Conservation (phyloP, 2,797 vertebrate species). For the Adelosebastes latens region DNA sequence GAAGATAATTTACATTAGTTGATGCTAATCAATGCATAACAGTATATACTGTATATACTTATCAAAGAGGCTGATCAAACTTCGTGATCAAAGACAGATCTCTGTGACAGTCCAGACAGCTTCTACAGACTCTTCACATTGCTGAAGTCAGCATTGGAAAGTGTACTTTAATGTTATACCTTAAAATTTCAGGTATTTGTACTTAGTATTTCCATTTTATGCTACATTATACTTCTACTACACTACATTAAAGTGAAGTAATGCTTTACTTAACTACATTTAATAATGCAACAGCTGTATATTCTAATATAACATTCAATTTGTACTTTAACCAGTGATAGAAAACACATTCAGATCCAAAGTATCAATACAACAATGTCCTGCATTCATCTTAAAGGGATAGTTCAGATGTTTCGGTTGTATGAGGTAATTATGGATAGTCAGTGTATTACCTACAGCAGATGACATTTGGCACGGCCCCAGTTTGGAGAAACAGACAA, state of each 20-base stretch:
- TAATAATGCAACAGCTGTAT: background rate
- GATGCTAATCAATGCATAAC: constrained; percentile 5
- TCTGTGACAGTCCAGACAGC: constrained; percentile 18
- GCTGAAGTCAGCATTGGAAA: background rate
- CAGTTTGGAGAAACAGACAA: no score
- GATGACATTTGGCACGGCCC: no score
- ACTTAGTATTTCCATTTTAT: background rate
- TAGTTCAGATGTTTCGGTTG: no score
- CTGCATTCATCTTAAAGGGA: background rate
- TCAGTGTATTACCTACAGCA: background rate
- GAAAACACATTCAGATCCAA: background rate
- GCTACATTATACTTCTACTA: background rate
- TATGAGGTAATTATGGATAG: no score
- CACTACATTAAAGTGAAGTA: background rate
- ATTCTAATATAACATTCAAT: background rate
- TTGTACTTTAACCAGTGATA: background rate
- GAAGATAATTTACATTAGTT: background rate
- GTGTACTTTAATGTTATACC: background rate
- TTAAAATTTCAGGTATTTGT: background rate
- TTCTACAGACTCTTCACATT: background rate
- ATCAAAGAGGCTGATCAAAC: constrained; percentile 50
- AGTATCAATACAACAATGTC: background rate
- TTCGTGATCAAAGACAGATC: constrained; percentile 44
- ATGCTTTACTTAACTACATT: background rate
- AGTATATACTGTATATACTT: constrained; percentile 4